These are phyloP conservation scores for Sialis lutaria DNA, from an alignment of 2,888 invertebrate species.

Conservation along the genomic window DNA sequence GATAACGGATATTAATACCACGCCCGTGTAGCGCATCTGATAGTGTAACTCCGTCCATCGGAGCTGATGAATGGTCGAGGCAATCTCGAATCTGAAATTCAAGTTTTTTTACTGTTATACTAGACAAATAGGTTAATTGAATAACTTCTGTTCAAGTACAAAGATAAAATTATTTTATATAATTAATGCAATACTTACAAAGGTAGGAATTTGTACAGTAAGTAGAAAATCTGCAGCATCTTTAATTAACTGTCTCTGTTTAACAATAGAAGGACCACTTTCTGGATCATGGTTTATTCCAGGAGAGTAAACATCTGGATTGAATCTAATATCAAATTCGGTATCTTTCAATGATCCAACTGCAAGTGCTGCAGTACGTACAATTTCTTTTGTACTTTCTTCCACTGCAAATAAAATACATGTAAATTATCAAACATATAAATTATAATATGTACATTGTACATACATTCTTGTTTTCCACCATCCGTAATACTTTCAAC, in stretches of 20 bases:
- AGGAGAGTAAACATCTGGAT: conserved; percentile 94
- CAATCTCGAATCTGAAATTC: conserved; percentile 62
- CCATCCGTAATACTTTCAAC: conserved; percentile 78
- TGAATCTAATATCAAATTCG: conserved; percentile 94
- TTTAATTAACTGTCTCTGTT: conserved; percentile 78
- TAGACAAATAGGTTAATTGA: no score
- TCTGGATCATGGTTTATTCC: conserved; percentile 73
- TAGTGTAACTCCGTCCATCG: conserved; percentile 87
- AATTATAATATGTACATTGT: conserved; percentile 19
- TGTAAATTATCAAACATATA: neutral
- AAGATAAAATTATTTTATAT: neutral
- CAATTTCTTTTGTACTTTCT: conserved; percentile 73
- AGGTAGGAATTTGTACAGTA: conserved; percentile 84
- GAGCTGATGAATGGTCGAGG: conserved; percentile 78
- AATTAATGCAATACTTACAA: conserved; percentile 39
- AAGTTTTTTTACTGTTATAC: no score
- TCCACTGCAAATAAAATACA: conserved; percentile 37
- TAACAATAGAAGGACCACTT: conserved; percentile 48
- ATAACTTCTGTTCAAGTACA: no score
- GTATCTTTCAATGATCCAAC: conserved; percentile 90
- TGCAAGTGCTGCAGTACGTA: conserved; percentile 74
- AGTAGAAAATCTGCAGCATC: conserved; percentile 93
- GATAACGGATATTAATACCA: conserved; percentile 93
- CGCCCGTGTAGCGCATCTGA: conserved; percentile 86
- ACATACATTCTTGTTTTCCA: conserved; percentile 54